These are phyloP conservation scores for Caenorhabditis sp. DNA, from an alignment of 2,888 invertebrate genomes.

Conservation along the genomic window DNA sequence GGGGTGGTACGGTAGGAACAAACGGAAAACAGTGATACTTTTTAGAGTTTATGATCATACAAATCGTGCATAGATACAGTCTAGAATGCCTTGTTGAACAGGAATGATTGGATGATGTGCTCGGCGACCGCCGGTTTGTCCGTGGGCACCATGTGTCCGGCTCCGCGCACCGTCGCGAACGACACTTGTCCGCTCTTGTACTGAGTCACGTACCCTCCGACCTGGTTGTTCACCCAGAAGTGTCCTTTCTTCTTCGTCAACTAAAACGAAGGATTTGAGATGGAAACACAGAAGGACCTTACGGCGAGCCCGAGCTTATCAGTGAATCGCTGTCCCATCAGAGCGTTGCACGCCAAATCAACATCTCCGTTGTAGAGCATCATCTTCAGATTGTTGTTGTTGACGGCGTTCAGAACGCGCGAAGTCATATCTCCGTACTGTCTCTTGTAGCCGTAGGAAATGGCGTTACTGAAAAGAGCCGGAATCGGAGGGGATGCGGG, in stretches of 20 bases:
- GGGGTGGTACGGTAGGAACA: no score
- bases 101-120: constrained; percentile 61
- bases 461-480: constrained; percentile 61
- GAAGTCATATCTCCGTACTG: constrained; percentile 67
- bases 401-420: constrained; percentile 68
- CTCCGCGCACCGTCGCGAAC: constrained; percentile 78
- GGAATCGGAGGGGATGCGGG: background rate
- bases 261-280: constrained; percentile 42
- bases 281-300: background rate
- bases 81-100: constrained; percentile 60
- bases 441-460: constrained; percentile 66
- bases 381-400: constrained; percentile 49
- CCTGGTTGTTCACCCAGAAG: constrained; percentile 61
- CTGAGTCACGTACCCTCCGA: constrained; percentile 63
- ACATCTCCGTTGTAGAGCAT: constrained; percentile 73
- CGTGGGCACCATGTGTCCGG: constrained; percentile 88
- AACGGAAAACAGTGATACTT: background rate
- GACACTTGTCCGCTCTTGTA: constrained; percentile 49
- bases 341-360: constrained; percentile 70
- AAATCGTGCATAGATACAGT: background rate
- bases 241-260: constrained; percentile 48
- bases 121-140: constrained; percentile 64
- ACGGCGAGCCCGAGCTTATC: constrained; percentile 63
- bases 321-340: constrained; percentile 67
- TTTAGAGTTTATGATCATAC: background rate